These are phyloP conservation scores for Harpagifer antarcticus DNA, from an alignment of 2,797 vertebrate species.

Conservation along the genomic window DNA sequence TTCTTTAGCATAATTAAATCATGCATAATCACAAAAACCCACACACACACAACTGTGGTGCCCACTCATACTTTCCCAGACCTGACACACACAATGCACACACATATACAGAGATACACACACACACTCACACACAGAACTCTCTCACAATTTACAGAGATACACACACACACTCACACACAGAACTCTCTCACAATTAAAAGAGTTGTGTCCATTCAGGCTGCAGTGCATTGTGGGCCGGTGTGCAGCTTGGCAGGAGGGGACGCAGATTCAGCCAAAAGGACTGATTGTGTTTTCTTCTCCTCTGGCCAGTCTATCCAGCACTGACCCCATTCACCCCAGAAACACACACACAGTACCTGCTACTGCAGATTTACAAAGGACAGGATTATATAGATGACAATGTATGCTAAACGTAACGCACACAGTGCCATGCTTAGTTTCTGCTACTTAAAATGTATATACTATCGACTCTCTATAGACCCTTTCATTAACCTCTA, in stretches of 20 bases:
- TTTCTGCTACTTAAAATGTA: background rate
- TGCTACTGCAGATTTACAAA: slow-evolving; percentile 29
- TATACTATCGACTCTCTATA: too few species aligned
- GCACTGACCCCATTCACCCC: slow-evolving; percentile 36
- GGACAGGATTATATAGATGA: slow-evolving; percentile 20
- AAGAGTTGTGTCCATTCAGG: slow-evolving; percentile 57
- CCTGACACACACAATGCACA: background rate
- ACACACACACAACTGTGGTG: slow-evolving; percentile 33
- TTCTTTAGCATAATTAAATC: too few species aligned
- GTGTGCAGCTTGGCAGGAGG: slow-evolving; percentile 57
- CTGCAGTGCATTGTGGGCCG: slow-evolving; percentile 68
- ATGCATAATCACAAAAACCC: too few species aligned
- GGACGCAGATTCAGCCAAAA: slow-evolving; percentile 59
- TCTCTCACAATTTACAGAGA: too few species aligned
- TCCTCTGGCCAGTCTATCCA: slow-evolving; percentile 26
- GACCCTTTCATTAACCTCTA: too few species aligned
- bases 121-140: background rate
- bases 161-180: slow-evolving; percentile 26
- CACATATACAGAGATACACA: background rate
- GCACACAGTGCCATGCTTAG: background rate
- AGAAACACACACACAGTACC: slow-evolving; percentile 25
- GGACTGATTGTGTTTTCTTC: slow-evolving; percentile 63
- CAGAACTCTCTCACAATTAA: slow-evolving; percentile 20
- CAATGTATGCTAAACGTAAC: slow-evolving; percentile 2
- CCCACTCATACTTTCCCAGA: slow-evolving; percentile 54